Evolutionary conservation across 2,113 vertebrate genomes (phyloP).

Genomic region (Syngnathus scovelli): DNA sequence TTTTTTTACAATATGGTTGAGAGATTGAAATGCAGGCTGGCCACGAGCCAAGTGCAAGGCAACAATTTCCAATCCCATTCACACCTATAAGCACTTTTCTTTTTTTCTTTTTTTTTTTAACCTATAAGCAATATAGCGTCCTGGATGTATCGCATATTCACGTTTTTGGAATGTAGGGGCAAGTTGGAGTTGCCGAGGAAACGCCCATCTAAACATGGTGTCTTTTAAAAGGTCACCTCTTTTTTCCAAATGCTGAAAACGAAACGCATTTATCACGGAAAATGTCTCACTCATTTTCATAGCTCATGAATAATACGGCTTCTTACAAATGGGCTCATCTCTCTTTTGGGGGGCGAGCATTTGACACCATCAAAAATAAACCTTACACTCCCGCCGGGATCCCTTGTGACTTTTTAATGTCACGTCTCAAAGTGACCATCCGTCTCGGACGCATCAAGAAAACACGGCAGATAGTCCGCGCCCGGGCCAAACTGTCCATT

Average conservation of each 20-base stretch:
- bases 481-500: conserved; percentile 35
- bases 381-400: conserved; percentile 8
- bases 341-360: conserved; percentile 21
- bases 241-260: not conserved
- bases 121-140: not conserved
- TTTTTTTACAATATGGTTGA: too few species aligned
- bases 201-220: too few species aligned
- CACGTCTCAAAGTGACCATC: conserved; percentile 28
- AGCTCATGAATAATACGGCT: not conserved
- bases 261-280: not conserved
- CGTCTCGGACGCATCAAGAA: conserved; percentile 29
- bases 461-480: conserved; percentile 18
- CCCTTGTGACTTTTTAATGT: conserved; percentile 21
- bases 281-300: not conserved
- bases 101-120: too few species aligned
- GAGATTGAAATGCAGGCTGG: not conserved
- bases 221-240: too few species aligned
- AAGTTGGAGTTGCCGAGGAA: too few species aligned
- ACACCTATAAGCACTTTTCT: too few species aligned
- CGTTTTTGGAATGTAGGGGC: not conserved
- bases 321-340: conserved; percentile 21
- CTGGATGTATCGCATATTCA: too few species aligned
- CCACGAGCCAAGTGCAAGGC: not conserved
- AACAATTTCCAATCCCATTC: not conserved
- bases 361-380: conserved; percentile 23